Conservation (phyloP, 2,888 invertebrate genomes). For the Ceraclea dissimilis region DNA sequence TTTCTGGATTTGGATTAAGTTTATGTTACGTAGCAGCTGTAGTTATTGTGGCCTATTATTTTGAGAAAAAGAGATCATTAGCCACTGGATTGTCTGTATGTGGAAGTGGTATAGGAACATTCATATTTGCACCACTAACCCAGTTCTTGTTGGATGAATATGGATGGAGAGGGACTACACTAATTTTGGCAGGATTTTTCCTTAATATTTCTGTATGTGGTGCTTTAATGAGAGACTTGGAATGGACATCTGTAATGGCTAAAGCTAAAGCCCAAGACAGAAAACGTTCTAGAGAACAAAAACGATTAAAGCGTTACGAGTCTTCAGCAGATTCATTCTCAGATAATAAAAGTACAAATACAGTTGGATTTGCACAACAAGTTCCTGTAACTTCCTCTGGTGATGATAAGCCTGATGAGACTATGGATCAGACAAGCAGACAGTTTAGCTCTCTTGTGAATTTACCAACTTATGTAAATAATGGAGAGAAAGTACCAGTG, state of each 20-base stretch:
- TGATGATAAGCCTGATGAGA: background rate
- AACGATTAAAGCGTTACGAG: slow-evolving; percentile 49
- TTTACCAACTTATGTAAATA: slow-evolving; percentile 74
- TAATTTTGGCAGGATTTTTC: slow-evolving; percentile 75
- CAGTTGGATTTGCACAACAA: slow-evolving; percentile 49
- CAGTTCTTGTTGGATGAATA: slow-evolving; percentile 66
- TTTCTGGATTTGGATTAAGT: slow-evolving; percentile 78
- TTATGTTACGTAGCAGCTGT: slow-evolving; percentile 86
- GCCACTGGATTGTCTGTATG: slow-evolving; percentile 83
- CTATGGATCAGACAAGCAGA: slow-evolving; percentile 37
- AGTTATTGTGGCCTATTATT: slow-evolving; percentile 85
- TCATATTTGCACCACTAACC: slow-evolving; percentile 75
- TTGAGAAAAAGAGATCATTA: slow-evolving; percentile 74
- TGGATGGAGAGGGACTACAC: slow-evolving; percentile 75
- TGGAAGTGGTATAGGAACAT: slow-evolving; percentile 83
- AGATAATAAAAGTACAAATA: slow-evolving; percentile 59
- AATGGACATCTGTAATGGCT: slow-evolving; percentile 50
- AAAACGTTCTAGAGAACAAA: slow-evolving; percentile 52
- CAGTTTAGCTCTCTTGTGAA: slow-evolving; percentile 75
- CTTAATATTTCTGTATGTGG: slow-evolving; percentile 78
- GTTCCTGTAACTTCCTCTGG: slow-evolving; percentile 33
- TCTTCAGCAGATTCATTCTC: slow-evolving; percentile 65
- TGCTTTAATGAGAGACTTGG: slow-evolving; percentile 66
- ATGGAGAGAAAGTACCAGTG: slow-evolving; percentile 67
- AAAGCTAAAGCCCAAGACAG: slow-evolving; percentile 56